Conservation (phyloP, 1,140 invertebrate genomes). For the Drosophila lowei region DNA sequence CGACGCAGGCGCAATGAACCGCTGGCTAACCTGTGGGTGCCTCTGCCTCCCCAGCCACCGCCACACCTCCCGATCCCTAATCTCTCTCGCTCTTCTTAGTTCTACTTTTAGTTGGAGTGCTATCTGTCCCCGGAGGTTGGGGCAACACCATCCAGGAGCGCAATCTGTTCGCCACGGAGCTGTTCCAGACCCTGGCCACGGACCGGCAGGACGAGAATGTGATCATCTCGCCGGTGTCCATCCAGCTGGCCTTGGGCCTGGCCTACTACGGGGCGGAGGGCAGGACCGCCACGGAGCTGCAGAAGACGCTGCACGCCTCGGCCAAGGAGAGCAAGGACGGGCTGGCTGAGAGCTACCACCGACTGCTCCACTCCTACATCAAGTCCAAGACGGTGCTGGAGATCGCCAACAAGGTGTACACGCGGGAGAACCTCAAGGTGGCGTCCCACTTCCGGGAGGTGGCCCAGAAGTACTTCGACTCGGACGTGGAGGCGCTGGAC, state of each 20-base stretch:
- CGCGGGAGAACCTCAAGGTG: conserved; percentile 64
- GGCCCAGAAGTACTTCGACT: conserved; percentile 74
- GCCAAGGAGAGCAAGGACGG: conserved; percentile 75
- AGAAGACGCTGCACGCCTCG: conserved; percentile 73
- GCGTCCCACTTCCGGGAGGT: conserved; percentile 66
- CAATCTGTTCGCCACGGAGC: conserved; percentile 77
- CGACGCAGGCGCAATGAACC: conserved; percentile 68
- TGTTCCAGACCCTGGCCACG: conserved; percentile 77
- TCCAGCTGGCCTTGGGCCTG: conserved; percentile 73
- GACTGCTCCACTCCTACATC: conserved; percentile 73
- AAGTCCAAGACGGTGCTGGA: conserved; percentile 78
- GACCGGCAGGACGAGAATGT: conserved; percentile 79
- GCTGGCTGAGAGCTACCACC: conserved; percentile 72
- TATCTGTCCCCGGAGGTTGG: conserved; percentile 21
- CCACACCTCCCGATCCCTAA: conserved; percentile 1
- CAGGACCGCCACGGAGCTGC: conserved; percentile 67
- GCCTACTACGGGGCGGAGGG: conserved; percentile 79
- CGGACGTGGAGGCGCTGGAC: conserved; percentile 84
- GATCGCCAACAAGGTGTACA: conserved; percentile 80
- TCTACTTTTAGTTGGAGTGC: conserved; percentile 31
- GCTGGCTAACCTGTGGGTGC: conserved; percentile 54
- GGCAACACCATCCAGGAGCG: conserved; percentile 73
- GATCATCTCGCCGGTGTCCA: conserved; percentile 76
- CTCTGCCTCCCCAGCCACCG: no score
- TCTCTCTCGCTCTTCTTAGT: conserved; percentile 2